phyloP scores from a whole-genome alignment of 2,113 vertebrate genomes.

The Peromyscus californicus region DNA sequence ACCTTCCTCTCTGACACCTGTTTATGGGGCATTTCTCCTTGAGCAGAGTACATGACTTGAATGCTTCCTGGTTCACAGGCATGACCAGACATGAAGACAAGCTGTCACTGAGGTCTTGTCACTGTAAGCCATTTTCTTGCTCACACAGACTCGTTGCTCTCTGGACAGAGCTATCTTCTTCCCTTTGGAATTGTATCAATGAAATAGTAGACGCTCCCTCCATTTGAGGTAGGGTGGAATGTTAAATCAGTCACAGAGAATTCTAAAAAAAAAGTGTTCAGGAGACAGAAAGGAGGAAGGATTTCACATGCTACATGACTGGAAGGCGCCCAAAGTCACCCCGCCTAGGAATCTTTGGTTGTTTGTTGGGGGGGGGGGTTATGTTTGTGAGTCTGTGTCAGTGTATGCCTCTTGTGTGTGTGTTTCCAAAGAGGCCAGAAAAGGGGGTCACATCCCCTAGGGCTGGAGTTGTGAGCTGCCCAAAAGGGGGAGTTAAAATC shows the following conservation, averaged over 20 bases:
- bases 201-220: neutral
- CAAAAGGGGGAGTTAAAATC: neutral
- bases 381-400: neutral
- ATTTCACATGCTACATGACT: neutral
- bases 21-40: slow-evolving; percentile 48
- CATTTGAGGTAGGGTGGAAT: neutral
- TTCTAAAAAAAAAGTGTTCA: slow-evolving; percentile 21
- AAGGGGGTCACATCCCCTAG: neutral
- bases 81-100: neutral
- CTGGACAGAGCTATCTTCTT: neutral
- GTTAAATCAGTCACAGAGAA: neutral
- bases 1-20: neutral
- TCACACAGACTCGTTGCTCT: neutral
- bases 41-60: neutral
- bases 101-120: neutral
- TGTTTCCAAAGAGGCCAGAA: neutral
- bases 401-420: neutral
- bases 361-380: neutral
- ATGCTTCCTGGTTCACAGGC: slow-evolving; percentile 35
- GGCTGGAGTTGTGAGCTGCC: neutral
- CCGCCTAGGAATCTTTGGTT: slow-evolving; percentile 1
- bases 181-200: neutral
- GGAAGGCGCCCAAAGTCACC: neutral
- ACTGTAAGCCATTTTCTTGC: neutral
- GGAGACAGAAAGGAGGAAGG: slow-evolving; percentile 8